These are phyloP conservation scores for Netelia melanura DNA, from an alignment of 2,888 invertebrate genomes.

Conservation along the genomic window DNA sequence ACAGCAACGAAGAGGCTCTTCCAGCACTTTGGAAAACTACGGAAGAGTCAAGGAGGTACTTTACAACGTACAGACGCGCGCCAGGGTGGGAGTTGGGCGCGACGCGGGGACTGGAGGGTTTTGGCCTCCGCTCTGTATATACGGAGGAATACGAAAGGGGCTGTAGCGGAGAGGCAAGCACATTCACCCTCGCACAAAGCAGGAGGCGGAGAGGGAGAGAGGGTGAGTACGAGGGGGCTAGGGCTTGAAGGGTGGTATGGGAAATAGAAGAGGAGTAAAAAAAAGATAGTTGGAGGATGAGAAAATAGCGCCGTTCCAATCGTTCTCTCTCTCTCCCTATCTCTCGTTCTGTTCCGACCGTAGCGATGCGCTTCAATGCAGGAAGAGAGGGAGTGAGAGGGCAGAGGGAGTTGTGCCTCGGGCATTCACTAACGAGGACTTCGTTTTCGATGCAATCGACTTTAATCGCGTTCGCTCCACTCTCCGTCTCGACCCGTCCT, in stretches of 20 bases:
- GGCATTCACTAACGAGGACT: slow-evolving; percentile 59
- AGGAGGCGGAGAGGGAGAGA: slow-evolving; percentile 6
- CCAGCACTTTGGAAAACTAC: slow-evolving; percentile 61
- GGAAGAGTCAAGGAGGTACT: slow-evolving; percentile 59
- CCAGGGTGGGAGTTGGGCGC: background rate
- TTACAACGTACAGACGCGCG: slow-evolving; percentile 46
- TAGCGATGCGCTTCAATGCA: background rate
- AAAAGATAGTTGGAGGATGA: slow-evolving; percentile 26
- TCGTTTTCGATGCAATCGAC: slow-evolving; percentile 60
- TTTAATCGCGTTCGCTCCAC: slow-evolving; percentile 42
- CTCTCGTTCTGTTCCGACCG: background rate
- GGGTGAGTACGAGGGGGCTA: background rate
- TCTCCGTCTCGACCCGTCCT: background rate
- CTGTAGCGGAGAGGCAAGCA: background rate
- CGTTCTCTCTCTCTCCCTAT: background rate
- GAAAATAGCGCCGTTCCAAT: slow-evolving; percentile 29
- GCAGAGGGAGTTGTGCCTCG: background rate
- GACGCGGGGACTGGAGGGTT: too few relatives aligned
- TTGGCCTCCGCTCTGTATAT: too few relatives aligned
- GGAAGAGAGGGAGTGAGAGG: background rate
- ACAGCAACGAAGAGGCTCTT: slow-evolving; percentile 56
- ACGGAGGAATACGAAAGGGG: background rate
- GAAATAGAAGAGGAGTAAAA: background rate
- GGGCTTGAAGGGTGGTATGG: background rate
- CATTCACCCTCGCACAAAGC: slow-evolving; percentile 31